Base-by-base conservation (phyloP, 2,113 vertebrate species). In the Platichthys stellatus region DNA sequence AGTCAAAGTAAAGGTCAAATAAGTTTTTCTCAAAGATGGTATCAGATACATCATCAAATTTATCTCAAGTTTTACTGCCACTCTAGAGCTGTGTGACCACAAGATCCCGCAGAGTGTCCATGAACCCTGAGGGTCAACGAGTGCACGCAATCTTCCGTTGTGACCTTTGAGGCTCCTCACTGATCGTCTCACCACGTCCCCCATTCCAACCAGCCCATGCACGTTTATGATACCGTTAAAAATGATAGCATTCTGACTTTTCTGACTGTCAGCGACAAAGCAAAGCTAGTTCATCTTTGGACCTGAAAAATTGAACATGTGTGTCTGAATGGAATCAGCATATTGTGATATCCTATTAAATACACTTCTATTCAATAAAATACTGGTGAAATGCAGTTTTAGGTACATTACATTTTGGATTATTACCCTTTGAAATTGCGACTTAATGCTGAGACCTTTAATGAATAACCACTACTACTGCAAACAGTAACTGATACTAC, bases 121-220 rank as follows among this genome's bases (percentile, higher is more conserved):
- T 18, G 57, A 65, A 40, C 28, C 9, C 10, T 26, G 15, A 53
- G 68, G 24, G 62, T 59, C 23, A 67, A 1, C 0, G 9, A 24
- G 63, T 51, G 35, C 12, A 20, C 13, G 24, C 7, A 18, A n/a
- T 62, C 28, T 26, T 13, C 45, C 18, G 53, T 35, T 43, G 13
- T 66, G 24, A 79, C 62, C 72, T 80, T 75, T 70, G 75, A 74
- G 53, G 45, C 80, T 63, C 10, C 4, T 64, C 69, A 26, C 13
- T 23, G 45, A 24, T 66, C 18, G 24, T 2, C 5, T 53, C 23
- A 54, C 15, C 45, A 6, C 15, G 1, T 57, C 21, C n/a, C 53
- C 67, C 11, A n/a, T 45, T 53, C 43, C 5, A 26, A 21, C n/a
- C 18, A 17, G 12, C 10, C 18, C 15, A 47, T 11, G 28, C 14